A percentile compares a stretch with the other conserved stretches of the same genome.
These are phyloP conservation scores for Ptychobarbus kaznakovi DNA, from an alignment of 2,797 vertebrate genomes.

Conservation along the genomic window DNA sequence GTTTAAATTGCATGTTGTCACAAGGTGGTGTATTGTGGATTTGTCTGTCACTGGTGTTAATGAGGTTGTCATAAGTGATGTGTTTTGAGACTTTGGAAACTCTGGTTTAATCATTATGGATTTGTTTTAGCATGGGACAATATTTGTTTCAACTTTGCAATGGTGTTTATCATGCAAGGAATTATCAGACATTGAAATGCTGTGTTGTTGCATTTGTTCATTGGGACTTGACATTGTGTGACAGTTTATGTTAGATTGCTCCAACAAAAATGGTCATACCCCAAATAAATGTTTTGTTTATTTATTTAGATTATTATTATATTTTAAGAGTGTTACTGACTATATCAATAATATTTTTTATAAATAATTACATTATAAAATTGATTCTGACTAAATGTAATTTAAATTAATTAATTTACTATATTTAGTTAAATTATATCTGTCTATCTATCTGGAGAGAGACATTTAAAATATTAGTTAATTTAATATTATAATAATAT, in stretches of 20 bases:
- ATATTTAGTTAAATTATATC: no score
- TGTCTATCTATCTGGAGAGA: no score
- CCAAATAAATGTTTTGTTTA: not conserved
- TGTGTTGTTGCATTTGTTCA: not conserved
- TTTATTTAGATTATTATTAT: no score
- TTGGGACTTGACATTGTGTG: not conserved
- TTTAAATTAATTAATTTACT: no score
- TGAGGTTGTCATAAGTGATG: conserved; percentile 20
- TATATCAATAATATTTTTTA: no score
- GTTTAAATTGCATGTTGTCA: conserved; percentile 37
- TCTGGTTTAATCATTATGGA: not conserved
- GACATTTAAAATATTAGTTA: no score
- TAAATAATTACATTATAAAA: no score
- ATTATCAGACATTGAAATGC: not conserved
- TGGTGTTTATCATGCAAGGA: not conserved
- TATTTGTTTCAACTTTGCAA: not conserved
- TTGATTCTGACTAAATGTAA: no score
- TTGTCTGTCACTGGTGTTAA: conserved; percentile 15
- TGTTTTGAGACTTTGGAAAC: not conserved
- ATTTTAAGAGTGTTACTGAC: no score
- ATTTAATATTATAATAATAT: no score
- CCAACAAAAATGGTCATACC: not conserved
- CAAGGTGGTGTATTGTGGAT: conserved; percentile 7
- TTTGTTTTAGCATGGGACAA: not conserved
- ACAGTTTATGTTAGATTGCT: not conserved